Conservation (phyloP, 2,113 vertebrate genomes). For the Asarcornis scutulata region DNA sequence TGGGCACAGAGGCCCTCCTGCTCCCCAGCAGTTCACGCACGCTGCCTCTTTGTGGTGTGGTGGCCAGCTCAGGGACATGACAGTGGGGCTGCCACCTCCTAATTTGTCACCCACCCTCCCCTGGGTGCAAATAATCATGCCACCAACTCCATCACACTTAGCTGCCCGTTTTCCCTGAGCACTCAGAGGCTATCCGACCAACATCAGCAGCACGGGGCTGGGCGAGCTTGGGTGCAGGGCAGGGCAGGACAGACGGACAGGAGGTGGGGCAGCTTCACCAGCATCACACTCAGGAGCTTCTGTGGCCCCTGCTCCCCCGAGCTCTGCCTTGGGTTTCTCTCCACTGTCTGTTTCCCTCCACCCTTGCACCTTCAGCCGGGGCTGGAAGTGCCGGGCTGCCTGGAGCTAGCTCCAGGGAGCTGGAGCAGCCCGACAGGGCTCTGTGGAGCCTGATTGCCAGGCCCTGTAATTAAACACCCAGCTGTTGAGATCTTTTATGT, state of each 20-base stretch:
- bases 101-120: background rate
- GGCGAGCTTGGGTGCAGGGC: background rate
- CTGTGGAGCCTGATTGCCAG: background rate
- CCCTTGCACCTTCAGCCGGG: fast-evolving
- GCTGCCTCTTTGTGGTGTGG: background rate
- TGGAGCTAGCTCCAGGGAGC: background rate
- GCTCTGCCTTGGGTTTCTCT: background rate
- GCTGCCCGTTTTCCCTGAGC: background rate
- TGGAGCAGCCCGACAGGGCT: constrained; percentile 28
- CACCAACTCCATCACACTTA: background rate
- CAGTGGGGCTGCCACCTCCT: background rate
- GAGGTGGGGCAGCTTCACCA: background rate
- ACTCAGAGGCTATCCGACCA: too few relatives aligned
- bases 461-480: constrained; percentile 40
- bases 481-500: constrained; percentile 26
- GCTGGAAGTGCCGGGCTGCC: background rate
- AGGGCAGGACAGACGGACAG: background rate
- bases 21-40: background rate
- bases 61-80: too few relatives aligned
- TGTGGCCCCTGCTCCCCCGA: background rate
- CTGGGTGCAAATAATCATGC: background rate
- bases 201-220: background rate
- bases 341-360: background rate
- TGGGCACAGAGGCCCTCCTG: background rate
- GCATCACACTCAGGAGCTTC: background rate